Conservation (phyloP, 2,888 invertebrate genomes). For the Dexiosoma caninum region DNA sequence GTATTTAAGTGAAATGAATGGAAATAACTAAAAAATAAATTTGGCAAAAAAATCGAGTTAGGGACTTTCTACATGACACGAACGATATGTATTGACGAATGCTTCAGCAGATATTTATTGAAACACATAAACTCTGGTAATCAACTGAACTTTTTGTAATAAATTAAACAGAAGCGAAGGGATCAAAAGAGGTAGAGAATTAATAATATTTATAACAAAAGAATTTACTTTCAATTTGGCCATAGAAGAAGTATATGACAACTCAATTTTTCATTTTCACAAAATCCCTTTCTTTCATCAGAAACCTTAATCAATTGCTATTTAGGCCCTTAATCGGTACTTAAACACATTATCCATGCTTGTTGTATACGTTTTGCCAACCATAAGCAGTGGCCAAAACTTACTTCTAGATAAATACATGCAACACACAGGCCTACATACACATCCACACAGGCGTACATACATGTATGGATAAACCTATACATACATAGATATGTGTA, state of each 20-base stretch:
- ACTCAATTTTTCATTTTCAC: constrained; percentile 7
- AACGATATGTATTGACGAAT: no score
- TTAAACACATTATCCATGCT: constrained; percentile 1
- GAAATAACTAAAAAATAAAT: no score
- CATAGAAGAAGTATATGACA: background rate
- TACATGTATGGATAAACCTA: background rate
- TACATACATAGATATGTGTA: background rate
- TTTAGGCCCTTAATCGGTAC: constrained; percentile 34
- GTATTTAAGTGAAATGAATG: no score
- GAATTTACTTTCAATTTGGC: background rate
- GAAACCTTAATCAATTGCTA: constrained; percentile 52
- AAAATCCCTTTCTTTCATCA: constrained; percentile 51
- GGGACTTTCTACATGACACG: no score
- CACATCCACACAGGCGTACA: background rate
- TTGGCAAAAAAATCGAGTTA: no score
- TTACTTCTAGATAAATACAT: no score
- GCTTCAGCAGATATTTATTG: constrained; percentile 73
- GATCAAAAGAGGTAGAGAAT: background rate
- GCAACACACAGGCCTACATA: no score
- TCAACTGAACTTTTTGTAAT: no score
- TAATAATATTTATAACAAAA: constrained; percentile 27
- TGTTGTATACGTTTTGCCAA: background rate
- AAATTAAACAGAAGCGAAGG: background rate
- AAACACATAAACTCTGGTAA: constrained; percentile 74
- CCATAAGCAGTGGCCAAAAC: background rate